Conservation (phyloP, 2,888 invertebrate genomes). For the Willowsia nigromaculata region DNA sequence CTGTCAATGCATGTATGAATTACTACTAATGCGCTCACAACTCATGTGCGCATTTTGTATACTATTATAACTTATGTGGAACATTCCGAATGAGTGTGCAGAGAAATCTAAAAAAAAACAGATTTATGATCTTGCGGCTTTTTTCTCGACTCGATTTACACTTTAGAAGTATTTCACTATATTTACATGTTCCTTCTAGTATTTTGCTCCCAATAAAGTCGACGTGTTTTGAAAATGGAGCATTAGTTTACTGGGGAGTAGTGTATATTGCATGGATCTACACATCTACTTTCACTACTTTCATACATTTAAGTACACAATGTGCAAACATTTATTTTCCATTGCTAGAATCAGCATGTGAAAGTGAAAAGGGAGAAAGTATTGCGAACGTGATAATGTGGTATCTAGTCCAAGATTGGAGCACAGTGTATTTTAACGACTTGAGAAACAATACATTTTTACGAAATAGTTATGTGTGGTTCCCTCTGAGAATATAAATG, state of each 20-base stretch:
- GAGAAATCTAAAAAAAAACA: constrained; percentile 5
- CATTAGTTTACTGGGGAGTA: too few relatives aligned
- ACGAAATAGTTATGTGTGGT: background rate
- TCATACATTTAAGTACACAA: too few relatives aligned
- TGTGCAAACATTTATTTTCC: too few relatives aligned
- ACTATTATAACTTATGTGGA: background rate
- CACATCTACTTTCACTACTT: too few relatives aligned
- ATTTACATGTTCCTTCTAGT: background rate
- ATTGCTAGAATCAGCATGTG: background rate
- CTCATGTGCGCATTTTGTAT: background rate
- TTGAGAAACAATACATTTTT: background rate
- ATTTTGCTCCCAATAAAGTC: background rate
- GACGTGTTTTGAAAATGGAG: too few relatives aligned
- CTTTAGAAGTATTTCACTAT: background rate
- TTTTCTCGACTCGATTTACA: constrained; percentile 15
- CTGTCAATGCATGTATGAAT: background rate
- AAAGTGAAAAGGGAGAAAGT: background rate
- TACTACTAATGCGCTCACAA: background rate
- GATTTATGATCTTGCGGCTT: constrained; percentile 63
- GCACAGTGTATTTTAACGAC: background rate
- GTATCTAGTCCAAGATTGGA: too few relatives aligned
- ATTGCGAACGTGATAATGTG: too few relatives aligned
- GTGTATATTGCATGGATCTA: too few relatives aligned
- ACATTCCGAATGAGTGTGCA: background rate
- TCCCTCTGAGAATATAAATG: background rate